A percentile compares a stretch with the other conserved stretches of the same genome.
phyloP scores from a whole-genome alignment of 2,888 invertebrate genomes.

The Eupsilia transversa region DNA sequence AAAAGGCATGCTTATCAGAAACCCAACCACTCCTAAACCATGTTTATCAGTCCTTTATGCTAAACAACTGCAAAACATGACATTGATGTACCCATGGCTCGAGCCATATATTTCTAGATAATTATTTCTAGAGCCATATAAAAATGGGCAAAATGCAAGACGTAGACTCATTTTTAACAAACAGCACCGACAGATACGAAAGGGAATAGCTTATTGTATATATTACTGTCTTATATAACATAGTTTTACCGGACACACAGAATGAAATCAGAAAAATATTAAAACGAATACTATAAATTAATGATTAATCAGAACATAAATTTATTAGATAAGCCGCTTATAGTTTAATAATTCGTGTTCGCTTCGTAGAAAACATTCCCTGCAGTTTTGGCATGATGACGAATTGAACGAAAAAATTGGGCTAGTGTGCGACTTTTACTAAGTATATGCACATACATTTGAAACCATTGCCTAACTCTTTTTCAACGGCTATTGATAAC shows the following conservation, averaged over 20 bases:
- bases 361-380: background rate
- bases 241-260: background rate
- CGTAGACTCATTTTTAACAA: background rate
- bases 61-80: background rate
- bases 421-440: background rate
- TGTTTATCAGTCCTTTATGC: background rate
- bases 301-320: background rate
- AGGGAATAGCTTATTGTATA: background rate
- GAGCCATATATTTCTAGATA: background rate
- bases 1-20: background rate
- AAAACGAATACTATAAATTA: background rate
- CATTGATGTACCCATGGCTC: background rate
- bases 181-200: background rate
- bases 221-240: background rate
- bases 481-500: background rate
- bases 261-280: background rate
- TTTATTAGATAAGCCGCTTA: background rate
- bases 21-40: too few relatives aligned
- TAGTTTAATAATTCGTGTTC: too few relatives aligned
- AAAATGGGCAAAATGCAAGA: background rate
- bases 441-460: background rate
- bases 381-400: background rate
- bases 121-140: background rate
- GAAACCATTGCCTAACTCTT: background rate
- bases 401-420: background rate